Evolutionary conservation across 2,113 vertebrate genomes (phyloP), one percentile per base, ranked within the genome.

Genomic region (Struthidea cinerea): DNA sequence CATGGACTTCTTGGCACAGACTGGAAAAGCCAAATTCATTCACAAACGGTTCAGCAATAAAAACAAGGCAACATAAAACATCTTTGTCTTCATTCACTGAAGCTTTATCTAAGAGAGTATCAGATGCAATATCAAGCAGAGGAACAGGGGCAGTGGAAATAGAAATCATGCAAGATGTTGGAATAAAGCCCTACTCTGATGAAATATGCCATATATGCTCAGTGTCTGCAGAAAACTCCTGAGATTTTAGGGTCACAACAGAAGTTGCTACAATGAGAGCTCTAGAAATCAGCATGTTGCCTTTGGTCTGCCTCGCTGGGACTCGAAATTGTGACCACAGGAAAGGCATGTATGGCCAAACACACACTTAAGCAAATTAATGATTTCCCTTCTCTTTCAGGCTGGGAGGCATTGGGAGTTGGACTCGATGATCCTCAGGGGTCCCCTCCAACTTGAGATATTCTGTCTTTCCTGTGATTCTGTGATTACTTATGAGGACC

Each of bases 371-470:
- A 16, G 12, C 21, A 63, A 87, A 70, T 27, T 33, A 74, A 52
- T 27, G 4, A 41, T 20, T 80, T 41, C 7, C 13, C 13, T 74
- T 59, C 32, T 41, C 44, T 93, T 82, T 63, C 10, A 60, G 53
- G 27, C 10, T 35, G 28, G 47, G 12, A 78, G 39, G 57, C 9
- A 26, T 0, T 49, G 46, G 5, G 49, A 76, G 15, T 4, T 42
- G 32, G 39, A 67, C 15, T 27, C 0, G 0, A 67, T 56, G 41
- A 77, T 41, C 19, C 42, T 68, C 52, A 52, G 3, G 13, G 22
- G 9, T 52, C 11, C 7, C 30, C 41, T 61, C 13, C 35, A 50
- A 10, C 18, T 10, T 65, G 33, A 35, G 46, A 16, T 9, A 26
- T 9, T 60, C 35, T 24, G 23, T 28, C 35, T 47, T 55, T 76